These are phyloP conservation scores for Eulemur macaco DNA, from an alignment of 2,113 vertebrate genomes.

Conservation along the genomic window DNA sequence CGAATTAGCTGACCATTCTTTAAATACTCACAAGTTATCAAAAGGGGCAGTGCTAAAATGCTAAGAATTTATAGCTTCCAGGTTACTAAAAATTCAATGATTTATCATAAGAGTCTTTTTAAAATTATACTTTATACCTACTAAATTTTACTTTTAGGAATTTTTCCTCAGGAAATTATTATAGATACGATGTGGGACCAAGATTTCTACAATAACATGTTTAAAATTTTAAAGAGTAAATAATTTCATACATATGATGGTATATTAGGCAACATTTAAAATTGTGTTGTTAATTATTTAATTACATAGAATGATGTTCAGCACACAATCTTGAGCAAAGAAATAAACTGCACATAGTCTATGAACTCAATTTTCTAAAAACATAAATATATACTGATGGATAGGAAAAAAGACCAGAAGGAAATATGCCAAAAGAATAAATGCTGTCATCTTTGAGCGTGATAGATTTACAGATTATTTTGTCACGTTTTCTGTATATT, in stretches of 20 bases:
- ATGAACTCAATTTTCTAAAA: not conserved
- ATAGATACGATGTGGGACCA: not conserved
- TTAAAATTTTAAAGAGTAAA: not conserved
- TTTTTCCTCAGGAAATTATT: slow-evolving; percentile 7
- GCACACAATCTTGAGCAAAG: not conserved
- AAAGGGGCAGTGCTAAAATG: not conserved
- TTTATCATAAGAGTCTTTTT: not conserved
- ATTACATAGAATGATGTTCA: not conserved
- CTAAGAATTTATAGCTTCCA: not conserved
- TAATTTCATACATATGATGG: not conserved
- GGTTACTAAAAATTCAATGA: not conserved
- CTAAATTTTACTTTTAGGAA: slow-evolving; percentile 31
- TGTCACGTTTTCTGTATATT: slow-evolving; percentile 1
- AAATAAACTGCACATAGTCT: not conserved
- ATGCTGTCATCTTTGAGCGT: not conserved
- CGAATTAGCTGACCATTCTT: not conserved
- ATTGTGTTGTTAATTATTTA: not conserved
- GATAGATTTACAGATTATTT: not conserved
- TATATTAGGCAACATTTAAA: slow-evolving; percentile 2
- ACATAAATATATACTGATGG: not conserved
- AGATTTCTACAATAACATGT: not conserved
- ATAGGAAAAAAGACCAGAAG: not conserved
- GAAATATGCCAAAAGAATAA: not conserved
- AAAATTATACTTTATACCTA: not conserved
- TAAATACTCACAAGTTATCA: not conserved